phyloP scores from a whole-genome alignment of 1,140 invertebrate genomes.

The Hypothenemus hampei region DNA sequence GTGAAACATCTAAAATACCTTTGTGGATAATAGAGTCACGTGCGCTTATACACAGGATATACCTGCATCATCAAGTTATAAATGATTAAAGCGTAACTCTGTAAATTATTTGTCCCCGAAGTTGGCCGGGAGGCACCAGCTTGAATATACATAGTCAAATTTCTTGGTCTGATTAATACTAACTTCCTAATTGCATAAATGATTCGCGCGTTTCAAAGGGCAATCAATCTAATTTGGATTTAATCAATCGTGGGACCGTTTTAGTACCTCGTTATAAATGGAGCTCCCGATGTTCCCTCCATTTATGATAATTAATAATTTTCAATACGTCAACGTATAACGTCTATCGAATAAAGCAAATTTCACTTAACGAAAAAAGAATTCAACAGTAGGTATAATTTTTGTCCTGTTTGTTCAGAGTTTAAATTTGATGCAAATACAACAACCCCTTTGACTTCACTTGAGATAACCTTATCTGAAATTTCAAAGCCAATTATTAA shows the following conservation, averaged over 20 bases:
- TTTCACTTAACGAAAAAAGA: too few relatives aligned
- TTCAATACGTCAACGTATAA: neutral
- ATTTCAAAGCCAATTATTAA: slow-evolving; percentile 2
- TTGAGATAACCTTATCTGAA: neutral
- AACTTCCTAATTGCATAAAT: slow-evolving; percentile 28
- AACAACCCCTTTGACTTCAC: neutral
- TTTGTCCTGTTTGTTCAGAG: too few relatives aligned
- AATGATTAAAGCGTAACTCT: slow-evolving; percentile 13
- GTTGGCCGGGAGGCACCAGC: slow-evolving; percentile 8
- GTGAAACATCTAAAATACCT: neutral
- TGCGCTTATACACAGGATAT: neutral
- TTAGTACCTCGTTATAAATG: slow-evolving; percentile 8
- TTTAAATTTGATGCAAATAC: too few relatives aligned
- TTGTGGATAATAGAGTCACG: neutral
- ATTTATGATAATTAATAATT: slow-evolving; percentile 4
- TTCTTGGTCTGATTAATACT: slow-evolving; percentile 21
- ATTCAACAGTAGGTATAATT: too few relatives aligned
- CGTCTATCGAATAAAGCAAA: too few relatives aligned
- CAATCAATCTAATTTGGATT: slow-evolving; percentile 27
- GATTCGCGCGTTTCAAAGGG: slow-evolving; percentile 15
- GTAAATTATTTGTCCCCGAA: slow-evolving; percentile 16
- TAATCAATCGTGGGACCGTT: slow-evolving; percentile 22
- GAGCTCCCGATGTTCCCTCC: neutral
- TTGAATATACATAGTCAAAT: slow-evolving; percentile 24
- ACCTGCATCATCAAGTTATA: slow-evolving; percentile 5